Evolutionary conservation across 2,113 vertebrate species (phyloP), one percentile per base, ranked within the genome.

Genomic region (Columba janthina): DNA sequence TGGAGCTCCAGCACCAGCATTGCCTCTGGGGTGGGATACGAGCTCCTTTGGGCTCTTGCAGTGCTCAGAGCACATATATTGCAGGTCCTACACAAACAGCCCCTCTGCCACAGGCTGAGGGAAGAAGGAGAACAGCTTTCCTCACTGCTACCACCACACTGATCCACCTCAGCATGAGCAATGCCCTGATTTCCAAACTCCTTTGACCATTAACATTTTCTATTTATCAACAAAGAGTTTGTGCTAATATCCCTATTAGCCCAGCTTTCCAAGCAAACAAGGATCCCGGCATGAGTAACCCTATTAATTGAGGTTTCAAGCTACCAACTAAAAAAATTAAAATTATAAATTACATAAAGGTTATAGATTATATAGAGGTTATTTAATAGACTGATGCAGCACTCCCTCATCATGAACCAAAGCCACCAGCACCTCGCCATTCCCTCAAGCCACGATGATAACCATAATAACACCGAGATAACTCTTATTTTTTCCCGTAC

Each of bases 131-230:
- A 32, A 2, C 51, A 51, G 17, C 31, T 91, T 40, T 28, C 51
- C 24, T 2, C 14, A 57, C 58, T 72, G 58, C 29, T 25, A 0
- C 66, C 54, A 15, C 56, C 50, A 2, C 0, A 1, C 15, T 24
- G 11, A 2, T 2, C 54, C 14, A 10, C 3, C 1, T 0, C 20
- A 9, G 31, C 0, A 21, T 3, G 28, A 79, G 67, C 81, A 38
- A 8, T 0, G 5, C 8, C 58, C 34, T 1, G 0, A 12, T 48
- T 77, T 61, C 62, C 67, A 42, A 50, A 7, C 26, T 80, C 88
- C 61, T 71, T 5, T 14, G 25, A 15, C 42, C 50, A 4, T 48
- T 32, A 61, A 38, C n/a, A 10, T 4, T 42, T 42, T 42, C 17
- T 26, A 53, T 81, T 53, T 31, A n/a, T 13, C 71, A 58, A 51